Percentiles rank a stretch among this genome's conserved stretches.
phyloP scores from a whole-genome alignment of 2,113 vertebrate genomes.

The Dasyornis broadbenti region DNA sequence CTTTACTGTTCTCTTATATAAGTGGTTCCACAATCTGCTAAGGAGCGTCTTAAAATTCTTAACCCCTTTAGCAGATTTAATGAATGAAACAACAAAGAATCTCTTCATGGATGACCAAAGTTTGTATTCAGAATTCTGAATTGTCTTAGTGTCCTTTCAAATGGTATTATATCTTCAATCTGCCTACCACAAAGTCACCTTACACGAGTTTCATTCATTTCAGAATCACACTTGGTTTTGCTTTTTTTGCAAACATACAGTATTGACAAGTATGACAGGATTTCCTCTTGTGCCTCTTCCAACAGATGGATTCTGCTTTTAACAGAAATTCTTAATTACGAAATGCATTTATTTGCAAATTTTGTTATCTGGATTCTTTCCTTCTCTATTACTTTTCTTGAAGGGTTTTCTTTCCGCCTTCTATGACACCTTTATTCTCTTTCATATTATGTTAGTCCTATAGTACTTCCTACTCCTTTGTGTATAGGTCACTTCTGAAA shows the following conservation, averaged over 20 bases:
- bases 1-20: neutral
- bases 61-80: neutral
- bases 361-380: neutral
- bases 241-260: fast-evolving
- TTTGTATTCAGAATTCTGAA: neutral
- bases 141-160: neutral
- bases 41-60: fast-evolving
- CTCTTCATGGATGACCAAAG: neutral
- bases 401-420: neutral
- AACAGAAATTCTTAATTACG: neutral
- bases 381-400: neutral
- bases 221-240: neutral
- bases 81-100: neutral
- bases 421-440: neutral
- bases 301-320: neutral
- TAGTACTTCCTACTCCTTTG: neutral
- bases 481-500: neutral
- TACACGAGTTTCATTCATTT: neutral
- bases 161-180: neutral
- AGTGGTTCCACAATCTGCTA: neutral
- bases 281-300: neutral
- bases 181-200: neutral
- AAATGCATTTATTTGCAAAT: neutral
- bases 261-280: neutral
- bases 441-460: neutral